phyloP scores from a whole-genome alignment of 2,113 vertebrate genomes.

The Delphinus delphis region DNA sequence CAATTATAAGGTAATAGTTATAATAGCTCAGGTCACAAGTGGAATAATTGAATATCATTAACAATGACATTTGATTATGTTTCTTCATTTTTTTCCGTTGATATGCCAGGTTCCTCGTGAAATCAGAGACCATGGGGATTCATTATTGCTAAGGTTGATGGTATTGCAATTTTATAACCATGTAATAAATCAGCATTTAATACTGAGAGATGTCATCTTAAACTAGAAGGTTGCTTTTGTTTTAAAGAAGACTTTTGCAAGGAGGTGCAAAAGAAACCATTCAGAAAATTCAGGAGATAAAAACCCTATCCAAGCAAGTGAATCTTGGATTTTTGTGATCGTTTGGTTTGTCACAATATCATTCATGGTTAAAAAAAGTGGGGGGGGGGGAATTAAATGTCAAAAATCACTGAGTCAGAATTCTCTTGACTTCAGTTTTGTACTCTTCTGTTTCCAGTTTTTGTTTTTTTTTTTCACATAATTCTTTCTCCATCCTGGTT shows the following conservation, averaged over 20 bases:
- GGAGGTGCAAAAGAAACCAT: neutral
- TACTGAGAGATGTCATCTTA: constrained; percentile 43
- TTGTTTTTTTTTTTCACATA: neutral
- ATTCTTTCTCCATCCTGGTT: neutral
- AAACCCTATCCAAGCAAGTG: neutral
- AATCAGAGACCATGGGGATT: constrained; percentile 55
- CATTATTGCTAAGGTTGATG: constrained; percentile 50
- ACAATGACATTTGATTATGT: constrained; percentile 74
- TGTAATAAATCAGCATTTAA: constrained; percentile 58
- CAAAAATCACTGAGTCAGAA: constrained; percentile 16
- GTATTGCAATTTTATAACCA: constrained; percentile 50
- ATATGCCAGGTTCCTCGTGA: constrained; percentile 59
- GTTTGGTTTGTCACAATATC: constrained; percentile 8
- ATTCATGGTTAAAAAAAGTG: constrained; percentile 21
- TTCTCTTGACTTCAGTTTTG: constrained; percentile 15
- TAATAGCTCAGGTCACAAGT: constrained; percentile 69
- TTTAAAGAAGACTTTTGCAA: constrained; percentile 52
- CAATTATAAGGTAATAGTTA: constrained; percentile 65
- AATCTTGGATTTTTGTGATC: neutral
- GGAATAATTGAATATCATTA: constrained; percentile 73
- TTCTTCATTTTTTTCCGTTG: constrained; percentile 58
- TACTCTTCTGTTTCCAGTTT: neutral
- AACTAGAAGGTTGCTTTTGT: constrained; percentile 30
- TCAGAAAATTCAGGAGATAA: constrained; percentile 13
- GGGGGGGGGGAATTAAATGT: neutral